Base-by-base conservation (phyloP, 1,140 invertebrate genomes). In the Galleria mellonella region DNA sequence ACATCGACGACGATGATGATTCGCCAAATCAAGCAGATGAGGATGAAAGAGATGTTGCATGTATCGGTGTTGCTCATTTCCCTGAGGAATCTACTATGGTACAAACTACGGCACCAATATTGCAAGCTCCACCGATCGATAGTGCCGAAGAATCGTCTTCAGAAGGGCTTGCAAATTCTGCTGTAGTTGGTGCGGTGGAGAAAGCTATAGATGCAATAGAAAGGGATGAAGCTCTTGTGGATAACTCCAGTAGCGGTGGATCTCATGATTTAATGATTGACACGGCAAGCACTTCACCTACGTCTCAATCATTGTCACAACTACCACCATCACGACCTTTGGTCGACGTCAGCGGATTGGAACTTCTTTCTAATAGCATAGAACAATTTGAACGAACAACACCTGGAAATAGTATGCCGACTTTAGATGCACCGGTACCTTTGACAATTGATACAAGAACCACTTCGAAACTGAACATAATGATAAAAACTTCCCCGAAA, bases 351-450 rank as follows among this genome's bases (percentile, higher is more conserved):
- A 94, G 93, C 58, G 94, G 94, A 0, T 71, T 96, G 30, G 93
- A 95, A 79, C 69, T 96, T 9, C 69, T 95, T 4, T 95, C 93
- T 0, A 94, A 94, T 59, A 95, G 93, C 61, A 94, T 95, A 41
- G 91, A 91, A 49, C 91, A 93, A 49, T 90, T 92, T 48, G 92
- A 93, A 66, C 85, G 82, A 40, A 87, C 82, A 0, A 83, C 77
- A 7, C 82, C 78, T 9, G 64, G 68, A 0, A 59, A 62, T 11
- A 68, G 60, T 40, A 73, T 83, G 75, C 76, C 82, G 0, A 57
- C 39, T 4, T 50, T 81, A 46, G 76, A 81, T 35, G 6, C 17
- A 23, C 57, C 66, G 4, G 38, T 47, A 1, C 78, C 78, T 1
- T 43, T 85, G 27, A 83, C 77, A 1, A 51, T 85, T 0, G 82